Conservation (phyloP, 2,888 invertebrate genomes). For the Catocala sponsa region DNA sequence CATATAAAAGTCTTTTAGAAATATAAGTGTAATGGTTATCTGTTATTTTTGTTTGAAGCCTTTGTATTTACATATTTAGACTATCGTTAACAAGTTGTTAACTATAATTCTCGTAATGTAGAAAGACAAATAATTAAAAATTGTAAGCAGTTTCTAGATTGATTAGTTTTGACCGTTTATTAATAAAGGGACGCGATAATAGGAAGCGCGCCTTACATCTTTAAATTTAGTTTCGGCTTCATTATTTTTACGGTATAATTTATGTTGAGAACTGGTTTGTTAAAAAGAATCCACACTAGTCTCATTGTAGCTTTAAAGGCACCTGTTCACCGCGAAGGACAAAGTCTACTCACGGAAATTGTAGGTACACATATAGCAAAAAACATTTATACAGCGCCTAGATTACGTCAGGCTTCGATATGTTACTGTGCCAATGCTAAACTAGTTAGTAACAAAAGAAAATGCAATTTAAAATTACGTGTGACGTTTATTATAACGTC, state of each 20-base stretch:
- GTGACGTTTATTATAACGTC: too few species aligned
- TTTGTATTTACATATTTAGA: neutral
- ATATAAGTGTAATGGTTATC: neutral
- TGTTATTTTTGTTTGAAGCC: neutral
- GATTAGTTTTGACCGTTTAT: too few species aligned
- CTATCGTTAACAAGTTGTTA: too few species aligned
- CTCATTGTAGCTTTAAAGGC: conserved; percentile 46
- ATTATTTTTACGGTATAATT: too few species aligned
- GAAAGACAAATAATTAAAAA: too few species aligned
- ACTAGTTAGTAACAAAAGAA: neutral
- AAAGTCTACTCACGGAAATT: conserved; percentile 68
- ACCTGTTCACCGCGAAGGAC: conserved; percentile 67
- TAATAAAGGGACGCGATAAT: too few species aligned
- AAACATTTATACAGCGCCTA: conserved; percentile 62
- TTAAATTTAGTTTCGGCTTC: too few species aligned
- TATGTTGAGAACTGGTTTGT: neutral
- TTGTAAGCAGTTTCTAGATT: too few species aligned
- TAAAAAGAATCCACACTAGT: conserved; percentile 43
- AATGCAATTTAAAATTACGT: too few species aligned
- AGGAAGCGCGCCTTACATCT: too few species aligned
- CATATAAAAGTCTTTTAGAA: neutral
- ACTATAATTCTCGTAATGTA: too few species aligned
- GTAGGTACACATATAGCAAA: conserved; percentile 53
- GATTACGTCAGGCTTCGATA: conserved; percentile 20
- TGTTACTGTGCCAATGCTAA: conserved; percentile 12